phyloP scores from a whole-genome alignment of 2,888 invertebrate genomes.

The Troglohyphantes excavatus region DNA sequence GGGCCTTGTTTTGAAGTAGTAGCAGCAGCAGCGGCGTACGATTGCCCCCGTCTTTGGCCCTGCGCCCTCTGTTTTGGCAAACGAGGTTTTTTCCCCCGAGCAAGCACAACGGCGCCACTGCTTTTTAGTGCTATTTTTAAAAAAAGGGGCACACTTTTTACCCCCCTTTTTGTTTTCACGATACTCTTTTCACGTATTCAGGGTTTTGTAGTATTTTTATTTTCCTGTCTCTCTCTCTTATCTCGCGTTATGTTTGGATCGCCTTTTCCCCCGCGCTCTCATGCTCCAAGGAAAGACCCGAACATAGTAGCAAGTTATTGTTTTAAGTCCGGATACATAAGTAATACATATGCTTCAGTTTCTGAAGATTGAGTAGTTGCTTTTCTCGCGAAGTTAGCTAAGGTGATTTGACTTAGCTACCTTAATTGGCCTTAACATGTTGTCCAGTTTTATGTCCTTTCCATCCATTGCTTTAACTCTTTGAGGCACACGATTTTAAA shows the following conservation, averaged over 20 bases:
- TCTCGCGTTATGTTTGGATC: slow-evolving; percentile 66
- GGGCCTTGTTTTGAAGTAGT: slow-evolving; percentile 48
- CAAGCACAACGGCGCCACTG: slow-evolving; percentile 65
- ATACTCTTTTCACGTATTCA: slow-evolving; percentile 50
- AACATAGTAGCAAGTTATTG: background rate
- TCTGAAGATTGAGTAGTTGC: too few species aligned
- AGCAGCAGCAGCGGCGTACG: slow-evolving; percentile 7
- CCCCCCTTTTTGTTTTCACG: slow-evolving; percentile 56
- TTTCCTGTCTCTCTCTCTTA: slow-evolving; percentile 42
- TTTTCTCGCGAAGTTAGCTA: too few species aligned
- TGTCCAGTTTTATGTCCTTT: too few species aligned
- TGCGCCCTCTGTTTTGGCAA: slow-evolving; percentile 66
- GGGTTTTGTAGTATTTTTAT: slow-evolving; percentile 70
- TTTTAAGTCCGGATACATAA: too few species aligned
- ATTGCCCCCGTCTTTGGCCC: slow-evolving; percentile 45
- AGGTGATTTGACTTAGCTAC: too few species aligned
- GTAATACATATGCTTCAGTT: too few species aligned
- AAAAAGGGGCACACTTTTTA: slow-evolving; percentile 67
- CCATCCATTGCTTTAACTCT: too few species aligned
- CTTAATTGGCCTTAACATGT: too few species aligned
- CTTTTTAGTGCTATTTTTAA: slow-evolving; percentile 75
- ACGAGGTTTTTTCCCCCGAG: slow-evolving; percentile 11
- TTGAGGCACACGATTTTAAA: too few species aligned
- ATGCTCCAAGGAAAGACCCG: background rate
- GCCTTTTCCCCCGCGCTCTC: slow-evolving; percentile 9